Evolutionary conservation across 2,113 vertebrate genomes (phyloP).

Genomic region (Micromys minutus): DNA sequence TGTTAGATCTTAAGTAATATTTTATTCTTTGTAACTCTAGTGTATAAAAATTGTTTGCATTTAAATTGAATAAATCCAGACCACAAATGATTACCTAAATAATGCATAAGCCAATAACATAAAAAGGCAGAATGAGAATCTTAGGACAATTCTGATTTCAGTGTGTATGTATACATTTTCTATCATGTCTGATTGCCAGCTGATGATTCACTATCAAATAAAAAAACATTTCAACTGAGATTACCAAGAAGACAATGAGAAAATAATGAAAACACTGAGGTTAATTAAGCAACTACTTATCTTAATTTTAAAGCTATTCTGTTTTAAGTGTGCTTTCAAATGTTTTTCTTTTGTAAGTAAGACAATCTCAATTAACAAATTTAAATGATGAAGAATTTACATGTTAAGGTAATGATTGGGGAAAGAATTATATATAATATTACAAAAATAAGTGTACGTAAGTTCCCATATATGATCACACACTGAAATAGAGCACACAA

Average conservation of each 20-base stretch:
- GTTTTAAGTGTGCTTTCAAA: conserved; percentile 22
- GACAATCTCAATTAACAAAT: not conserved
- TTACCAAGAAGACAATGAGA: not conserved
- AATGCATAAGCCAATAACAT: not conserved
- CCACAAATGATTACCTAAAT: not conserved
- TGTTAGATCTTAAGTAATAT: not conserved
- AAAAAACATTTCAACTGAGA: not conserved
- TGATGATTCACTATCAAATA: not conserved
- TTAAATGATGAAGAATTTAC: not conserved
- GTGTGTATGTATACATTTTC: not conserved
- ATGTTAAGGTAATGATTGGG: not conserved
- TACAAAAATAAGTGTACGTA: not conserved
- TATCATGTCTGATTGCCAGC: not conserved
- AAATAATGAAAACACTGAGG: not conserved
- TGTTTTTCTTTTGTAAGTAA: not conserved
- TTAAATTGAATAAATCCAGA: not conserved
- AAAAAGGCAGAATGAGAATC: not conserved
- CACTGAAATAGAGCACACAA: not conserved
- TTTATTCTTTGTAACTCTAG: not conserved
- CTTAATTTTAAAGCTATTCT: not conserved
- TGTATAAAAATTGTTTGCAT: not conserved
- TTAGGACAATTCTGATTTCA: not conserved
- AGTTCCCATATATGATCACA: no score
- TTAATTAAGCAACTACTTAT: not conserved
- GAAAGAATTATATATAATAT: not conserved